These are phyloP conservation scores for Urocitellus parryii DNA, from an alignment of 2,113 vertebrate genomes.

Conservation along the genomic window DNA sequence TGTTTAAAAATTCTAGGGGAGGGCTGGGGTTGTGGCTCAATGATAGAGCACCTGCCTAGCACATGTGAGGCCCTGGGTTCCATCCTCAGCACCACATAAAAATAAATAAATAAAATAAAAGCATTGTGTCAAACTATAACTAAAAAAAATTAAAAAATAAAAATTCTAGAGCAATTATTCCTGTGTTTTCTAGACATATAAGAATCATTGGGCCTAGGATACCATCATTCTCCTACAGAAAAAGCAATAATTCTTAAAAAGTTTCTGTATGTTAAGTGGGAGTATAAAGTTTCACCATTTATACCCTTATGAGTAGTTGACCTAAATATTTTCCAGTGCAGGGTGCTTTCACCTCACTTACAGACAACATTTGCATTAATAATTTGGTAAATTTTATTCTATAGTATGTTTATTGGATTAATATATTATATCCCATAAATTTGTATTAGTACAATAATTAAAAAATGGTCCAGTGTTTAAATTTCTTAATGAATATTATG, in stretches of 20 bases:
- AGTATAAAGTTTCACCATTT: neutral
- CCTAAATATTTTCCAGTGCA: neutral
- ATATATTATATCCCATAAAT: too few relatives aligned
- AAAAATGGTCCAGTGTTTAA: neutral
- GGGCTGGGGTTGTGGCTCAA: too few relatives aligned
- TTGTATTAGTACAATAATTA: too few relatives aligned
- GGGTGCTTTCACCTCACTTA: conserved; percentile 15
- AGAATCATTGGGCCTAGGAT: neutral
- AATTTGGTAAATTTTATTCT: too few relatives aligned
- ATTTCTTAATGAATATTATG: neutral
- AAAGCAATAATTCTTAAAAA: neutral
- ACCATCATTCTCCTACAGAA: neutral
- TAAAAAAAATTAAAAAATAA: too few relatives aligned
- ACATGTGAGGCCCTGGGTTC: too few relatives aligned
- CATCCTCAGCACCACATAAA: too few relatives aligned
- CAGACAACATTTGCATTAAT: neutral
- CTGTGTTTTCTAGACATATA: neutral
- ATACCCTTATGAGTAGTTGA: conserved; percentile 15
- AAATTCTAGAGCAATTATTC: too few relatives aligned
- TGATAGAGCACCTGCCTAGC: too few relatives aligned
- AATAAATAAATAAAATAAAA: too few relatives aligned
- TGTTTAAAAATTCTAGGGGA: neutral
- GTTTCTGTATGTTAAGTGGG: neutral
- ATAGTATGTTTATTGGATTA: too few relatives aligned
- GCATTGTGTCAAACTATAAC: too few relatives aligned